A percentile compares a stretch with the other conserved stretches of the same genome.
These are phyloP conservation scores for Scomber colias DNA, from an alignment of 2,113 vertebrate genomes.

Conservation along the genomic window DNA sequence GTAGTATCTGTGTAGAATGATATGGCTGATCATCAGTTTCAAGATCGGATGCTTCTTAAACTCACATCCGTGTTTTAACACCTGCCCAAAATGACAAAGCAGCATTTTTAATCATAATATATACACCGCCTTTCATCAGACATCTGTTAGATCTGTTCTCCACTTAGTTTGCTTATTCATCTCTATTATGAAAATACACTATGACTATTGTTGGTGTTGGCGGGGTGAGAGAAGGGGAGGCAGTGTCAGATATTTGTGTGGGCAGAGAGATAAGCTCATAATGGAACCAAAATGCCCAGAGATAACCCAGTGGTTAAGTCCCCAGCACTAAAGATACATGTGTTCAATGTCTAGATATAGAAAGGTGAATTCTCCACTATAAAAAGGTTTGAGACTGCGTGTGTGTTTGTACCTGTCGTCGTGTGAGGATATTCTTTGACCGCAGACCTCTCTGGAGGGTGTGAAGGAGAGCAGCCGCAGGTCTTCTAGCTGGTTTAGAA, in stretches of 20 bases:
- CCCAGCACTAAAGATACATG: neutral
- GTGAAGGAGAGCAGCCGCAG: constrained; percentile 96
- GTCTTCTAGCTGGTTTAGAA: constrained; percentile 94
- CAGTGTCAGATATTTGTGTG: neutral
- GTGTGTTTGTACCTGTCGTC: constrained; percentile 91
- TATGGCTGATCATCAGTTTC: neutral
- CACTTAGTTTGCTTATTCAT: neutral
- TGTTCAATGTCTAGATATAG: neutral
- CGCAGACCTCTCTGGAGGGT: constrained; percentile 95
- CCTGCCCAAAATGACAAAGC: neutral
- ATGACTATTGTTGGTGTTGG: neutral
- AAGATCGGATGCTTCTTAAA: constrained; percentile 12
- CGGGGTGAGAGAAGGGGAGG: neutral
- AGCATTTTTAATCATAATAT: neutral
- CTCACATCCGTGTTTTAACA: neutral
- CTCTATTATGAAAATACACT: neutral
- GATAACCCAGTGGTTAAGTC: neutral
- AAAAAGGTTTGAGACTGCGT: neutral
- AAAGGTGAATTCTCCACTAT: neutral
- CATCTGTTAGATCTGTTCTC: neutral
- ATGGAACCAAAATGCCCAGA: neutral
- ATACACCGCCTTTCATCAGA: neutral
- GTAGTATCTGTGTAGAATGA: neutral
- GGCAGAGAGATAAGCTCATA: neutral
- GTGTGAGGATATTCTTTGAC: constrained; percentile 95